Conservation (phyloP, 2,113 vertebrate species). For the Phylloscopus whistleri region DNA sequence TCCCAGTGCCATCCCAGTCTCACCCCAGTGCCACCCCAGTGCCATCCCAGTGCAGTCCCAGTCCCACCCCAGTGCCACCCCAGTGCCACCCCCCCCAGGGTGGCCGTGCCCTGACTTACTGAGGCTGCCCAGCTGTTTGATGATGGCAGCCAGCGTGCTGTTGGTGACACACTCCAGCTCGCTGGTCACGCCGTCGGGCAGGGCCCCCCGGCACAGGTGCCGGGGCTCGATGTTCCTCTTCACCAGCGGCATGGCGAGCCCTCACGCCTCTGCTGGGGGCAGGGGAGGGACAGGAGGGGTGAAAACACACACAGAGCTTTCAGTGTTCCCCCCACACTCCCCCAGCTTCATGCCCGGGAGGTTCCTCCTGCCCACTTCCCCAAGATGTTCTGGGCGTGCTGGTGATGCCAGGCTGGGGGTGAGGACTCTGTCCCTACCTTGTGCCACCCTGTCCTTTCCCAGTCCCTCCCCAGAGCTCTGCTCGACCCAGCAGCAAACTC, state of each 20-base stretch:
- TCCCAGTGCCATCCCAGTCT: neutral
- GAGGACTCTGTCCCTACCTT: neutral
- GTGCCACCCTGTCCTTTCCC: rapidly evolving
- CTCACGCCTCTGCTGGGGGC: neutral
- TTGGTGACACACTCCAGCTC: slow-evolving; percentile 94
- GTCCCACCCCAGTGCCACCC: too few relatives aligned
- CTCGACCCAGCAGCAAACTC: neutral
- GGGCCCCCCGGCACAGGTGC: slow-evolving; percentile 85
- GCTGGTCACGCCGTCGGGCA: slow-evolving; percentile 86
- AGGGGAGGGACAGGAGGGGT: neutral
- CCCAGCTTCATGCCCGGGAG: neutral
- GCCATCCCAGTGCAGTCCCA: rapidly evolving
- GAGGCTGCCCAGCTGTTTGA: slow-evolving; percentile 91
- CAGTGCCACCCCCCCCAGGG: rapidly evolving
- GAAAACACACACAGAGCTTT: rapidly evolving
- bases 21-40: too few relatives aligned
- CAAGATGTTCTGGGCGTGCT: neutral
- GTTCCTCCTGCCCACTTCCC: neutral
- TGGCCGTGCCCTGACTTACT: slow-evolving; percentile 71
- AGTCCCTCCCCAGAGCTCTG: neutral
- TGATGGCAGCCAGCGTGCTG: slow-evolving; percentile 90
- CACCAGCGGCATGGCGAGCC: slow-evolving; percentile 80
- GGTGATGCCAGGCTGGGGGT: neutral
- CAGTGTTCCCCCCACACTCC: neutral
- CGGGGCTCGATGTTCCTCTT: slow-evolving; percentile 90